phyloP scores from a whole-genome alignment of 2,888 invertebrate genomes.

The Athalia cordata region DNA sequence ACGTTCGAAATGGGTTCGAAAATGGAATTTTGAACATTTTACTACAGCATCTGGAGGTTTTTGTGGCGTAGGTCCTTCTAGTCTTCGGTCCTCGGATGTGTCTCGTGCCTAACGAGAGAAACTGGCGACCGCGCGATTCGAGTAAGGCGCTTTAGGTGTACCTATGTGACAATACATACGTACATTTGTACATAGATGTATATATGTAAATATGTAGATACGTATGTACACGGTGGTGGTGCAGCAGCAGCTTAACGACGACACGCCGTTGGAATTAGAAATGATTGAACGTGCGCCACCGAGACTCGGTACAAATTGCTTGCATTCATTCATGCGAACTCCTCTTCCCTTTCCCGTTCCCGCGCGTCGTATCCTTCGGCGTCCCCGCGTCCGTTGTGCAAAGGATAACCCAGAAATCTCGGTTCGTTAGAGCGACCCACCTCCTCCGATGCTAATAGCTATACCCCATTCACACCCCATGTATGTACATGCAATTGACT shows the following conservation, averaged over 20 bases:
- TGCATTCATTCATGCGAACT: slow-evolving; percentile 44
- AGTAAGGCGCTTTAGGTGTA: not conserved
- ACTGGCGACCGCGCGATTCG: slow-evolving; percentile 11
- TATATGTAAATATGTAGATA: too few species aligned
- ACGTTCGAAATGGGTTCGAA: too few species aligned
- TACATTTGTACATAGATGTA: too few species aligned
- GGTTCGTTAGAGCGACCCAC: slow-evolving; percentile 40
- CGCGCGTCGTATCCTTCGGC: too few species aligned
- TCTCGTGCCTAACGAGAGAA: slow-evolving; percentile 9
- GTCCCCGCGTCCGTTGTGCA: not conserved
- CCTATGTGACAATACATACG: too few species aligned
- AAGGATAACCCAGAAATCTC: slow-evolving; percentile 41
- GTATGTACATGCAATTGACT: too few species aligned
- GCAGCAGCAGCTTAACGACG: slow-evolving; percentile 28
- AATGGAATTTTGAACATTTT: too few species aligned
- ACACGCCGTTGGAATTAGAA: slow-evolving; percentile 20
- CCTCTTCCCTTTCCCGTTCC: too few species aligned
- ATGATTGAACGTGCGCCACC: slow-evolving; percentile 31
- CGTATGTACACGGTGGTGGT: not conserved
- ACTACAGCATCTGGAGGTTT: too few species aligned
- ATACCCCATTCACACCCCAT: too few species aligned
- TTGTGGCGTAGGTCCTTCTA: too few species aligned
- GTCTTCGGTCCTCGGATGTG: not conserved
- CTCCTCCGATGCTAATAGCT: too few species aligned
- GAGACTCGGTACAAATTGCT: slow-evolving; percentile 40